Evolutionary conservation across 2,113 vertebrate species (phyloP), one percentile per base, ranked within the genome.

Genomic region (Numida meleagris): DNA sequence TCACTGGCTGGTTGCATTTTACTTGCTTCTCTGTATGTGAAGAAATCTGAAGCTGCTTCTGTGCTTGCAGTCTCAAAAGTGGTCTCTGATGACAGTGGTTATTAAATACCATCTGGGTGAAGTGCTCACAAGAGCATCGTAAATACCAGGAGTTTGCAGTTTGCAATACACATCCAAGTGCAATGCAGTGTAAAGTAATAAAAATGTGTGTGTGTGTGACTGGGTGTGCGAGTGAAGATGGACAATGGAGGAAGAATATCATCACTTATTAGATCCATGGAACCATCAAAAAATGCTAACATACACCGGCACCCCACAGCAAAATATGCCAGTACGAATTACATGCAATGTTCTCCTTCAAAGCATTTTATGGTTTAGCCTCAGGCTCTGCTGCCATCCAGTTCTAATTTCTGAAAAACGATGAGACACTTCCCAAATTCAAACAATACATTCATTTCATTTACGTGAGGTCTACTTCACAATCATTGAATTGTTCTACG

Each of bases 371-470:
- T 29, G 12, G 3, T 34, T 53, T 71, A 68, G 89, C 91, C 95
- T 83, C 68, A 27, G 95, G 94, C 79, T 90, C 8, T 0, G 68
- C 68, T 95, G 68, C 65, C 88, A 91, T 88, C 75, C 88, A 57
- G 86, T 86, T 84, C 70, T 19, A 61, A 86, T 81, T 86, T 75
- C 71, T 95, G 57, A 65, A 25, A 80, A 93, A 59, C 0, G 2
- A 84, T 82, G 90, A 86, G 90, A 93, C 68, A 84, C 77, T 94
- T 90, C 58, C 53, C 24, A 75, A 90, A 95, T 62, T 88, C 92
- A 89, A 95, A 95, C 80, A 67, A 91, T 70, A 40, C 62, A 75
- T 91, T 90, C 70, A 81, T 78, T 80, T 61, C 2, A 0, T 78
- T 90, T 92, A 82, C 67, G 42, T 51, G 51, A 38, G 58, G 36